Evolutionary conservation across 1,140 invertebrate genomes (phyloP).

Genomic region (Hesperophylax magnus): DNA sequence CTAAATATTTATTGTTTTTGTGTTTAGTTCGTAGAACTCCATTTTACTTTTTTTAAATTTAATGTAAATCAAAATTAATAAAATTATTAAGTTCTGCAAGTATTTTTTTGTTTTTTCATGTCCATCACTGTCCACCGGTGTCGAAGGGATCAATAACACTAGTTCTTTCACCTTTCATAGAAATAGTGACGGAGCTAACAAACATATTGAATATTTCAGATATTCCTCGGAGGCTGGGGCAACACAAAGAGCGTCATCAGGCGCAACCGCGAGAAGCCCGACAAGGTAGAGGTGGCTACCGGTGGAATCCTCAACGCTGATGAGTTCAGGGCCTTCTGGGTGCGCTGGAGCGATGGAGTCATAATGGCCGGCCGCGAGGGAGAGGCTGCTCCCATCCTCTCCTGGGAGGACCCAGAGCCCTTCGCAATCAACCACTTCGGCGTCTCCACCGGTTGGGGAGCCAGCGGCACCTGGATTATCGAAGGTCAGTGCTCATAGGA

Average conservation of each 20-base stretch:
- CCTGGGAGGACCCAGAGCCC: slow-evolving; percentile 78
- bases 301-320: slow-evolving; percentile 77
- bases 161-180: too few species aligned
- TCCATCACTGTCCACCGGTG: too few species aligned
- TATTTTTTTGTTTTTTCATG: too few species aligned
- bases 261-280: slow-evolving; percentile 83
- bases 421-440: slow-evolving; percentile 81
- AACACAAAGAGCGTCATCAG: slow-evolving; percentile 88
- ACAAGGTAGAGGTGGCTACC: slow-evolving; percentile 80
- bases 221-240: slow-evolving; percentile 88
- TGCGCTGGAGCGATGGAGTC: slow-evolving; percentile 80
- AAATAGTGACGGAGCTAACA: too few species aligned
- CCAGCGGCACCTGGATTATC: slow-evolving; percentile 85
- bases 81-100: too few species aligned
- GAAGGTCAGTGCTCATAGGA: slow-evolving; percentile 74
- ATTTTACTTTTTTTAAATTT: too few species aligned
- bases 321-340: slow-evolving; percentile 87
- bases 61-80: too few species aligned
- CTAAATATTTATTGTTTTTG: too few species aligned
- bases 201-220: slow-evolving; percentile 62
- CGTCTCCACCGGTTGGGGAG: slow-evolving; percentile 89
- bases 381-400: slow-evolving; percentile 79
- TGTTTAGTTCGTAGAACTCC: too few species aligned
- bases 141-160: too few species aligned
- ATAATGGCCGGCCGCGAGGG: slow-evolving; percentile 79